Evolutionary conservation across 2,113 vertebrate species (phyloP).

Genomic region (Lagopus leucura): DNA sequence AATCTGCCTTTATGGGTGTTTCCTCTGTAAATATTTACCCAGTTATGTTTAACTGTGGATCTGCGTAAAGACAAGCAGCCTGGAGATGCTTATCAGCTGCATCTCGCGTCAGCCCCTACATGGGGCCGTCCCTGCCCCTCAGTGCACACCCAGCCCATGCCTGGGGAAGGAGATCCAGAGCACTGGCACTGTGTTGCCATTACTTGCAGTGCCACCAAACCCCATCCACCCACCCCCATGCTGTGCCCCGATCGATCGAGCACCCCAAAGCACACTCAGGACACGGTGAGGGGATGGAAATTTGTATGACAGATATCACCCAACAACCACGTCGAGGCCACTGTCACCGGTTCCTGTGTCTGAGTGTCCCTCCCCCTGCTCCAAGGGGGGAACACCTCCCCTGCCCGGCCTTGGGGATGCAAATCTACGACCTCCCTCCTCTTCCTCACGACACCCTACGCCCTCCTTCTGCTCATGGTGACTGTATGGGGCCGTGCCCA

Average conservation of each 20-base stretch:
- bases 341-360: not conserved
- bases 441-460: not conserved
- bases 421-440: not conserved
- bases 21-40: constrained; percentile 57
- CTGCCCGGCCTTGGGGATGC: not conserved
- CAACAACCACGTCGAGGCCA: not conserved
- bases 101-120: not conserved
- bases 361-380: too few species aligned
- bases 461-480: not conserved
- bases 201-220: not conserved
- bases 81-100: not conserved
- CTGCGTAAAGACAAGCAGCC: not conserved
- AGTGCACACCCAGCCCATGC: accelerated
- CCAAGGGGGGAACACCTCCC: not conserved
- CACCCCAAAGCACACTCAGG: not conserved
- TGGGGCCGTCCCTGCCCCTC: not conserved
- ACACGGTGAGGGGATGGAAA: not conserved
- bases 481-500: accelerated
- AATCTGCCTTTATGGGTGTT: constrained; percentile 48
- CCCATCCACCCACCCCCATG: not conserved
- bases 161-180: not conserved
- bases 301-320: not conserved
- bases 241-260: not conserved
- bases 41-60: not conserved
- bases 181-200: accelerated